Conservation (phyloP, 1,140 invertebrate genomes). For the Drosophila sulfurigaster region DNA sequence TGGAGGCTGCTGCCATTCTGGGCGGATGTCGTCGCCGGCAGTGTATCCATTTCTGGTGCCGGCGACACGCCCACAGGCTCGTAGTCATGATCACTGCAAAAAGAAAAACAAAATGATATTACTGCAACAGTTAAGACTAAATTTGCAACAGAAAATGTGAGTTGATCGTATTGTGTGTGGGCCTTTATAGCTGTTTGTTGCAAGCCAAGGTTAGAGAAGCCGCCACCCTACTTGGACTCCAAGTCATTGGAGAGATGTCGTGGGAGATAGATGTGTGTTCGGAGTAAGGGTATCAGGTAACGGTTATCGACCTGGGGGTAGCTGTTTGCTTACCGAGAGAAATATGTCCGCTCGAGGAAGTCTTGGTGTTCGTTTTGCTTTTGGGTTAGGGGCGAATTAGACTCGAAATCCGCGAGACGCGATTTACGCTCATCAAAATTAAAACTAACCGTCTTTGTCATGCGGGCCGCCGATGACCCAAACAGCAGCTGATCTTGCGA, state of each 20-base stretch:
- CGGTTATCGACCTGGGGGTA: slow-evolving; percentile 45
- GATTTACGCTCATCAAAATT: slow-evolving; percentile 83
- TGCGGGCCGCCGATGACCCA: slow-evolving; percentile 56
- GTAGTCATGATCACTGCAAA: slow-evolving; percentile 94
- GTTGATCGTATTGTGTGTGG: slow-evolving; percentile 4
- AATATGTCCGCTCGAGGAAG: slow-evolving; percentile 83
- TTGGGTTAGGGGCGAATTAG: slow-evolving; percentile 73
- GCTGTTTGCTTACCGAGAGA: slow-evolving; percentile 82
- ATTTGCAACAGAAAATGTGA: slow-evolving; percentile 32
- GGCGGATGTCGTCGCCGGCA: slow-evolving; percentile 57
- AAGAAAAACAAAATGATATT: neutral
- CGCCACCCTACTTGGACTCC: slow-evolving; percentile 43
- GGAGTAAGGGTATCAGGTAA: slow-evolving; percentile 13
- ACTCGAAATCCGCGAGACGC: slow-evolving; percentile 77
- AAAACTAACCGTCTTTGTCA: slow-evolving; percentile 85
- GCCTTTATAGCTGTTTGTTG: slow-evolving; percentile 21
- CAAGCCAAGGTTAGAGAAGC: slow-evolving; percentile 65
- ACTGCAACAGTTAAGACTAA: neutral
- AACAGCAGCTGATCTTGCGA: slow-evolving; percentile 75
- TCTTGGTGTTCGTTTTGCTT: slow-evolving; percentile 80
- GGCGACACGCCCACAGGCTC: slow-evolving; percentile 90
- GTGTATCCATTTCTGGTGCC: slow-evolving; percentile 44
- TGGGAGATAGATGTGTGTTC: slow-evolving; percentile 33
- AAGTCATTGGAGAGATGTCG: slow-evolving; percentile 33
- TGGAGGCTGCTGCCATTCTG: slow-evolving; percentile 45